Base-by-base conservation (phyloP, 2,888 invertebrate species). In the Morpho achilles region DNA sequence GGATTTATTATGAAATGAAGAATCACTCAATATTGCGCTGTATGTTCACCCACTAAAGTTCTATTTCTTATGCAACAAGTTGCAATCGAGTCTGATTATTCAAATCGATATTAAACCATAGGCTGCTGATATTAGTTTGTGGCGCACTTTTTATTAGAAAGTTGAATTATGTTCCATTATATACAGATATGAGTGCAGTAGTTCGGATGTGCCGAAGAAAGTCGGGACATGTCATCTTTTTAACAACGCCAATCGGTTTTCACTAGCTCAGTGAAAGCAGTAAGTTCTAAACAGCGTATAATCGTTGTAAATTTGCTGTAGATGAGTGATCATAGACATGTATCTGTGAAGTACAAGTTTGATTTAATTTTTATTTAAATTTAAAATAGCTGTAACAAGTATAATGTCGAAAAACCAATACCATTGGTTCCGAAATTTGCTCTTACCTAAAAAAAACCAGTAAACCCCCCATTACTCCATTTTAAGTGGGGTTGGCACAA, bases 131-230 rank as follows among this genome's bases (percentile, higher is more conserved):
- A 58, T 55, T 57, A 55, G 45, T 56, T 48, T 47, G 61, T 54
- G 48, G 57, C 32, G 56, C 56, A 58, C 58, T 54, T 53, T 52
- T 58, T 55, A 51, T 61, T 41, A 45, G 60, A 64, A 64, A 62
- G 64, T 60, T 60, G 62, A 60, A 58, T 59, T 58, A 53, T 50
- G 39, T 50, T 58, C 54, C 58, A 56, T 60, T 58, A 32, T 60
- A 53, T 60, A 50, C 5, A 32, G 32, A 32, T 32, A 32, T 32
- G 32, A 32, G 32, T 32, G 40, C 46, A 9, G 16, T 47, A 60
- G 56, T 59, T 50, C 45, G 43, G 58, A 59, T 46, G 55, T 53
- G 39, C 44, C 9, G 53, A 60, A 57, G 64, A 62, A 63, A 63
- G 64, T 58, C 43, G 39, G 8, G 40, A 46, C 54, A 54, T 58